These are phyloP conservation scores for Cancer borealis DNA, from an alignment of 2,888 invertebrate species.

Conservation along the genomic window DNA sequence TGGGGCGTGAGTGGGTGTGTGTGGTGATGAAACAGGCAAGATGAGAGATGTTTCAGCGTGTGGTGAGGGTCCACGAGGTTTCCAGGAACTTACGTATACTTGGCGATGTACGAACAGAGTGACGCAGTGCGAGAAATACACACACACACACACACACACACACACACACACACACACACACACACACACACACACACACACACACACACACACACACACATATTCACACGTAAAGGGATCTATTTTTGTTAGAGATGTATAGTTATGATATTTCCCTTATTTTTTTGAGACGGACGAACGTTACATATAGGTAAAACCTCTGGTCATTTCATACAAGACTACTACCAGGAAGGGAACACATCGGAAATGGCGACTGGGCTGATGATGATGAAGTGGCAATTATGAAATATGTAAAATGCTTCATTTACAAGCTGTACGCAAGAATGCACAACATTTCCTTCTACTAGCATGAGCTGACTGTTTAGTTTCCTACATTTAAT, in stretches of 20 bases:
- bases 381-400: neutral
- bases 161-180: constrained; percentile 20
- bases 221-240: neutral
- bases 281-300: neutral
- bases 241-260: neutral
- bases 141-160: neutral
- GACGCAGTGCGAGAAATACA: neutral
- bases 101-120: neutral
- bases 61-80: neutral
- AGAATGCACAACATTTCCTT: constrained; percentile 14
- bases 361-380: neutral
- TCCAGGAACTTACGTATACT: neutral
- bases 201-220: neutral
- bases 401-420: neutral
- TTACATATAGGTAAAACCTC: neutral
- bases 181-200: constrained; percentile 8
- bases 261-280: neutral
- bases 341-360: neutral
- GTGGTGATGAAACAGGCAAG: neutral
- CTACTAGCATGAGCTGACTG: neutral
- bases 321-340: neutral
- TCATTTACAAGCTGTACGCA: neutral
- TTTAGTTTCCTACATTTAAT: neutral
- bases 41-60: neutral
- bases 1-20: neutral